Conservation (phyloP, 1,140 invertebrate genomes). For the Phthorimaea operculella region DNA sequence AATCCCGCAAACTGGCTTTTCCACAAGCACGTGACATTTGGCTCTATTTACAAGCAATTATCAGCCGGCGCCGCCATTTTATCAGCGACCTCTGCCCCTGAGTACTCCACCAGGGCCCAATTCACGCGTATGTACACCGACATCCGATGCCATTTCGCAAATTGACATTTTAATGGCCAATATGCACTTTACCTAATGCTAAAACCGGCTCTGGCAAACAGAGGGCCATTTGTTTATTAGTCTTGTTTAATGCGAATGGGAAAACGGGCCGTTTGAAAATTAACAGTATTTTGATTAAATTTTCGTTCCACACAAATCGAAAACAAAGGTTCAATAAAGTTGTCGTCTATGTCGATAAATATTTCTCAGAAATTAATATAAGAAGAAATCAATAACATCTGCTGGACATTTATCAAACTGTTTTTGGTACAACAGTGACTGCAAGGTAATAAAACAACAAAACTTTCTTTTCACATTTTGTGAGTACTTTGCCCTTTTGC, state of each 20-base stretch:
- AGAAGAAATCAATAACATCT: no score
- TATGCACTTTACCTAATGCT: background rate
- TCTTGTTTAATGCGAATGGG: background rate
- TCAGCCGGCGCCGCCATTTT: background rate
- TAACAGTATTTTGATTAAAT: background rate
- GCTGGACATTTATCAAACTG: no score
- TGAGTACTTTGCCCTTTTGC: no score
- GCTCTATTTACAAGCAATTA: background rate
- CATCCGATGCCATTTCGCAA: constrained; percentile 17
- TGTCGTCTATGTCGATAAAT: background rate
- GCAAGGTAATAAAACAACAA: no score
- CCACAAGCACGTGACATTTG: background rate
- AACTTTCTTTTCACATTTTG: no score
- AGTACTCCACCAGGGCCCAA: background rate
- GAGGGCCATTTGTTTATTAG: background rate
- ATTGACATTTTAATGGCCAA: constrained; percentile 11
- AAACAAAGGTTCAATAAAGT: background rate
- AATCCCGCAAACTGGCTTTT: no score
- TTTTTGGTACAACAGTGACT: no score
- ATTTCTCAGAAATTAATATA: no score
- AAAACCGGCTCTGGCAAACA: background rate
- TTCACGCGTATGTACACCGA: constrained; percentile 14
- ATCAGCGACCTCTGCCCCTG: background rate
- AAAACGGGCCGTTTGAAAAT: background rate
- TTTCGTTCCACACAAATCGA: background rate